Evolutionary conservation across 2,888 invertebrate species (phyloP), one percentile per base, ranked within the genome.

Genomic region (Luperina nickerlii): DNA sequence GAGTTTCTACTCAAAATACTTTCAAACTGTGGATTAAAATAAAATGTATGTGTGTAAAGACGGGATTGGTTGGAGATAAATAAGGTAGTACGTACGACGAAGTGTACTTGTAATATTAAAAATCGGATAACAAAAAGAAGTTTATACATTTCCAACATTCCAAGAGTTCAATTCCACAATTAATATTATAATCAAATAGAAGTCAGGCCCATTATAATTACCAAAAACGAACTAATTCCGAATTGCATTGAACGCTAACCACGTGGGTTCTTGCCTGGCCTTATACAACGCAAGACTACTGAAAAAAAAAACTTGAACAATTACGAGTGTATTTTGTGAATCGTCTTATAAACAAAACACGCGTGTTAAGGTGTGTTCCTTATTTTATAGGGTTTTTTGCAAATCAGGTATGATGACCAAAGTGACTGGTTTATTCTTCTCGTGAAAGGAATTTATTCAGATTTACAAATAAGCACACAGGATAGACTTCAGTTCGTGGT

Each of bases 1-100:
- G 86, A 83, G 87, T 70, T 75, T 85, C 45, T 81, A 70, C 76
- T 80, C 68, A 74, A 82, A 89, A 89, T 68, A 79, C 71, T 79
- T 62, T 80, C 72, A 85, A 76, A 89, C 54, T 81, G 63, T 57
- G 62, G 32, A 82, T 68, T 70, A 63, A 73, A 74, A 78, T 78
- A 79, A 83, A 88, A 83, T 66, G 66, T 73, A 42, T 74, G 57
- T 45, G 51, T 77, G 48, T 66, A 9, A 66, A n/a, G 48, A 63
- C 20, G 15, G 20, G 5, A 60, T 65, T 20, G 11, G 18, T 82
- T 15, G 5, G 32, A 66, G 57, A 60, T 57, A 15, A 32, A 51
- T 27, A 32, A 42, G 9, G 8, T 20, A 38, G 2, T 51, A 69
- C 32, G 9, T 6, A 15, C 9, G 18, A 27, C 11, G 45, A 57